Evolutionary conservation across 1,140 invertebrate genomes (phyloP).

Genomic region (Diachasma alloeum): DNA sequence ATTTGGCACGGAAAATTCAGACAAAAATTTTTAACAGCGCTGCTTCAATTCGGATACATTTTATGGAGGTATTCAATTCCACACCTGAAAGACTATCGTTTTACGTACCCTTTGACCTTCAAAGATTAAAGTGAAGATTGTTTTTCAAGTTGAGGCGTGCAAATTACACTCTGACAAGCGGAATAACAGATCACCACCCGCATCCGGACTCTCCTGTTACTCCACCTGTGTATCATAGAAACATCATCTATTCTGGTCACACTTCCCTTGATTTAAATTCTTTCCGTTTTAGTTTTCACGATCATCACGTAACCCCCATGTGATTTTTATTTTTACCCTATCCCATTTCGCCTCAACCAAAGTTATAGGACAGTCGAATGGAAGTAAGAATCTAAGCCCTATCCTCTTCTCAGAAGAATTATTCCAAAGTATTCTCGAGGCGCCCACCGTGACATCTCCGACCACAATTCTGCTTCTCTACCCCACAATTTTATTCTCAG

Average conservation of each 20-base stretch:
- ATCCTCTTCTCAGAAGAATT: slow-evolving; percentile 34
- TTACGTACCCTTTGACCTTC: too few relatives aligned
- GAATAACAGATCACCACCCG: slow-evolving; percentile 24
- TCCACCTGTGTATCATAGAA: slow-evolving; percentile 6
- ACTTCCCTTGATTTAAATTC: not conserved
- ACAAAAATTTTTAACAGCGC: too few relatives aligned
- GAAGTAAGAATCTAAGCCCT: not conserved
- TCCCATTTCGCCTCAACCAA: not conserved
- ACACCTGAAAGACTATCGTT: too few relatives aligned
- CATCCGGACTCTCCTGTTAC: slow-evolving; percentile 9
- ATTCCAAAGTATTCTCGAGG: slow-evolving; percentile 45
- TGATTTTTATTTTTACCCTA: slow-evolving; percentile 37
- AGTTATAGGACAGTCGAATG: not conserved
- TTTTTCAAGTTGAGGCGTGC: not conserved
- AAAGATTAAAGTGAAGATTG: not conserved
- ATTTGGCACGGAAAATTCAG: too few relatives aligned
- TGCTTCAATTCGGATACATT: too few relatives aligned
- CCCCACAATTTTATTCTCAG: not conserved
- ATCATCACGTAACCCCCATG: slow-evolving; percentile 1
- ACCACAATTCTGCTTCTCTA: not conserved
- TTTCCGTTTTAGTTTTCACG: slow-evolving; percentile 12
- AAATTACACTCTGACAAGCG: not conserved
- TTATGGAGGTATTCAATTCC: too few relatives aligned
- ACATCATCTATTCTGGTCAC: slow-evolving; percentile 9
- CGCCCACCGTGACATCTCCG: slow-evolving; percentile 11